Evolutionary conservation across 2,113 vertebrate genomes (phyloP), one percentile per base, ranked within the genome.

Genomic region (Grallaria varia): DNA sequence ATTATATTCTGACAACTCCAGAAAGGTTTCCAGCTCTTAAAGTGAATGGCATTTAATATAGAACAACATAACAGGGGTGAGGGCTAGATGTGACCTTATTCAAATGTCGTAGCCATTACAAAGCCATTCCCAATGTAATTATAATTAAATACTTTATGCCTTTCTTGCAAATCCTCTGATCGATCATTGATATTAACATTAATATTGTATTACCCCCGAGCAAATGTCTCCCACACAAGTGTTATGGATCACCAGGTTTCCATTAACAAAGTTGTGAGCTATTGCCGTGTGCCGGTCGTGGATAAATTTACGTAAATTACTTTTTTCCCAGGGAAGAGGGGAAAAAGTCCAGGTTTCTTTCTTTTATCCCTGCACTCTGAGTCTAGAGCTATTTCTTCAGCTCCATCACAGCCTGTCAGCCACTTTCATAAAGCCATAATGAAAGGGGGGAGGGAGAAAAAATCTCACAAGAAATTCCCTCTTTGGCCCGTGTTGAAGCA

Each of bases 41-140:
- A 98, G 98, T 99, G 99, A 99, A 98, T 99, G 99, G 99, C 99
- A 99, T 99, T 99, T 99, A 99, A 99, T 99, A 99, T 98, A 98
- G 97, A 97, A 96, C 96, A 98, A 99, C 99, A 99, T 98, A 98
- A 98, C 98, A 98, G 97, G 98, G 99, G 99, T 99, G 98, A 98
- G 98, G 96, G 98, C 97, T 95, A 98, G 97, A 98, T 97, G 98
- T 99, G 99, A 99, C 99, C 99, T 99, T 99, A 99, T 99, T 99
- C 98, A 99, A 99, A 99, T 99, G 98, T 98, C 97, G 97, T 93
- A 73, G 92, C 97, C 98, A 97, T 96, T 97, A 98, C 92, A 97
- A 96, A 97, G 89, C 94, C 97, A 97, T 97, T 97, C 98, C 92
- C 93, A 90, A 98, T 80, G 95, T 98, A 98, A 98, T 99, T 99